These are phyloP conservation scores for Phenganax marumi DNA, from an alignment of 92 coral and sea anemone genomes.

Conservation along the genomic window DNA sequence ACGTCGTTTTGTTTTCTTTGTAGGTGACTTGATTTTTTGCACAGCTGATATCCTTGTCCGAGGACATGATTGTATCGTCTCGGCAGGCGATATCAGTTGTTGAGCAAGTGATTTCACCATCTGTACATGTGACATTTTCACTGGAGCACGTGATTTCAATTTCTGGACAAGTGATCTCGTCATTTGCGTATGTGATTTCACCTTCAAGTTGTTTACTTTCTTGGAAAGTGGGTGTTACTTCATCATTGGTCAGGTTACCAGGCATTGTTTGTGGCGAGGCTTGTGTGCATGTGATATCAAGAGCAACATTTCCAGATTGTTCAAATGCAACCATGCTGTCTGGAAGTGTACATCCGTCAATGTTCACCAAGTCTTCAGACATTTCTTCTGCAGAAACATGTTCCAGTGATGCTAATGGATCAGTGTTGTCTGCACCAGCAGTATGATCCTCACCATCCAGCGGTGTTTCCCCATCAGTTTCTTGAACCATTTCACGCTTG, in stretches of 20 bases:
- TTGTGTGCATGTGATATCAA: neutral
- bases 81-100: neutral
- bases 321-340: neutral
- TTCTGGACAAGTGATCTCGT: neutral
- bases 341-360: neutral
- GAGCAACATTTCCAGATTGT: no score
- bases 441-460: neutral
- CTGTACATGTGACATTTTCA: neutral
- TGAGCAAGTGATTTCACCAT: neutral
- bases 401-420: neutral
- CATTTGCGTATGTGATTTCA: neutral
- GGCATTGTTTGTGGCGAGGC: neutral
- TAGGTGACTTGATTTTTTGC: slow-evolving; percentile 2
- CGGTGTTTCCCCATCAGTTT: neutral
- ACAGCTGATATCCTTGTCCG: neutral
- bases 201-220: neutral
- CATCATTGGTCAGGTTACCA: neutral
- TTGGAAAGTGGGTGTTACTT: neutral
- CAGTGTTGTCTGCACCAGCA: neutral
- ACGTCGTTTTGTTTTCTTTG: neutral
- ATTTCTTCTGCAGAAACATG: neutral
- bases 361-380: neutral
- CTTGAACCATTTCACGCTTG: neutral
- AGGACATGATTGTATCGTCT: neutral
- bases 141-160: neutral